Conservation (phyloP, 2,797 vertebrate species). For the Rhinella marina region DNA sequence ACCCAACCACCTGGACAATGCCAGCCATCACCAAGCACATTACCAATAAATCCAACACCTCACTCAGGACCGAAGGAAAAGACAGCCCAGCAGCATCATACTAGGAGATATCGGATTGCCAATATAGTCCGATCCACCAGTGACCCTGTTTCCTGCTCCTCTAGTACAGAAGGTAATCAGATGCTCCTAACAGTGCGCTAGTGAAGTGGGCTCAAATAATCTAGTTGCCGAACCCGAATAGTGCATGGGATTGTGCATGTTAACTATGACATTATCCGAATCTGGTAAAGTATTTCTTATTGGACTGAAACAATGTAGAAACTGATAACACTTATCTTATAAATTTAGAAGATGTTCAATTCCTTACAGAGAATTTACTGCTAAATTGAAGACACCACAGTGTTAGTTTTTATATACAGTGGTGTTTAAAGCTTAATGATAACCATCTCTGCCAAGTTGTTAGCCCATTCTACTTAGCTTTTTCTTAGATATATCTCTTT, state of each 20-base stretch:
- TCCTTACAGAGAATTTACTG: neutral
- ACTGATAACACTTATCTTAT: neutral
- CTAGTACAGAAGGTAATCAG: constrained; percentile 79
- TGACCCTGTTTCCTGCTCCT: constrained; percentile 87
- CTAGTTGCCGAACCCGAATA: accelerated
- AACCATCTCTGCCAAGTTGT: too few species aligned
- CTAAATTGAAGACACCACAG: neutral
- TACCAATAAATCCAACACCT: constrained; percentile 64
- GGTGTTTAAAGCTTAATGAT: neutral
- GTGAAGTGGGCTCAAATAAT: neutral
- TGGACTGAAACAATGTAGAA: neutral
- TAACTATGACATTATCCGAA: neutral
- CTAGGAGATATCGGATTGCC: constrained; percentile 74
- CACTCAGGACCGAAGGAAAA: constrained; percentile 62
- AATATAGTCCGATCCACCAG: constrained; percentile 91
- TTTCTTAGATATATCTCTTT: neutral
- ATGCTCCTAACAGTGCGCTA: neutral
- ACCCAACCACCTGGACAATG: constrained; percentile 75
- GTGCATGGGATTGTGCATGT: neutral
- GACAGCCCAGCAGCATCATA: constrained; percentile 68
- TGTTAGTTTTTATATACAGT: neutral
- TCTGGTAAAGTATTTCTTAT: neutral
- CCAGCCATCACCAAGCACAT: constrained; percentile 73
- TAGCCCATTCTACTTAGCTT: too few species aligned
- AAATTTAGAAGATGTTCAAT: neutral